These are phyloP conservation scores for Pholis gunnellus DNA, from an alignment of 2,113 vertebrate species.

Conservation along the genomic window DNA sequence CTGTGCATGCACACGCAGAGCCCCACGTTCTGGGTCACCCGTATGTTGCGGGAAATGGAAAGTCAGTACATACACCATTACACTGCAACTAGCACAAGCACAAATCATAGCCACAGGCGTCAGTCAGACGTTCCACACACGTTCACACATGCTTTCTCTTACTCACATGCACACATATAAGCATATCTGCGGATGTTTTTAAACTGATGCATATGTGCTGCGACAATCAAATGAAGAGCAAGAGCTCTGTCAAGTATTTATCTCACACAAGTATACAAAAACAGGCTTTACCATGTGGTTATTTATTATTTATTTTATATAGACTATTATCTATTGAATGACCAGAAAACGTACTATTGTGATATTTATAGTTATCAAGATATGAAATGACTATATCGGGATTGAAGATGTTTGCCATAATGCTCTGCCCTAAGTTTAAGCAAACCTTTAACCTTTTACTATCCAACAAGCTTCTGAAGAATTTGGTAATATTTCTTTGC, in stretches of 20 bases:
- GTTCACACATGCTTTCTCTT: not conserved
- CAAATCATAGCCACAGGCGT: constrained; percentile 44
- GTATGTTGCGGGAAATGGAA: constrained; percentile 23
- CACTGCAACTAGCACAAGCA: constrained; percentile 38
- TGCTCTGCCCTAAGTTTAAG: not conserved
- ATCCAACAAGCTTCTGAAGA: not conserved
- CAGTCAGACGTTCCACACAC: constrained; percentile 11
- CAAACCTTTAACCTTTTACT: constrained; percentile 8
- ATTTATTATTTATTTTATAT: not conserved
- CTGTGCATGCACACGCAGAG: constrained; percentile 4
- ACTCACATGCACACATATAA: not conserved
- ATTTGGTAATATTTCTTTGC: constrained; percentile 9
- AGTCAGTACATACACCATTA: constrained; percentile 54
- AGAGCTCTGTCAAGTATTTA: not conserved
- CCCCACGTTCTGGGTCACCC: constrained; percentile 57
- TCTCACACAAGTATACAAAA: not conserved
- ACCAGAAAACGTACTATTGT: not conserved
- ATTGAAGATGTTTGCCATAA: not conserved
- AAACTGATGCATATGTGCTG: constrained; percentile 14
- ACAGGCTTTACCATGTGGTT: not conserved
- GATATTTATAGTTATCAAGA: not conserved
- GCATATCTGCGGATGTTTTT: constrained; percentile 19
- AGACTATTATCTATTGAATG: not conserved
- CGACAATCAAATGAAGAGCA: constrained; percentile 40
- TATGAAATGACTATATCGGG: not conserved